Evolutionary conservation across 2,113 vertebrate genomes (phyloP).

Genomic region (Myrmophylax atrothorax): DNA sequence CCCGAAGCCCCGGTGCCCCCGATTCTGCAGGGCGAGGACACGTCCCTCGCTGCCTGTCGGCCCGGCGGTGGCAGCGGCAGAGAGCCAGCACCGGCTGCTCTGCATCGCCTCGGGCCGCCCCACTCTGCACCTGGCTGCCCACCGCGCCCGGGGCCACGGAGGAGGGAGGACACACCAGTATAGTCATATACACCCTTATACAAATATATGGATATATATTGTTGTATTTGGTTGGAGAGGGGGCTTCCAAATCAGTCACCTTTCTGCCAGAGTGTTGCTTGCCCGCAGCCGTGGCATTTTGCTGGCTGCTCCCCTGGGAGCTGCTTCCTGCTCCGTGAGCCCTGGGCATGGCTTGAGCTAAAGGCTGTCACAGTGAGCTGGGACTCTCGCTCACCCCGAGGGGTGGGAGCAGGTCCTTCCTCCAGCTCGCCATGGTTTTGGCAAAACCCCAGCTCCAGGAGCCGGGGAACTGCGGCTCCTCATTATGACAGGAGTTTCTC

Average conservation of each 20-base stretch:
- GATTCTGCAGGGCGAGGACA: background rate
- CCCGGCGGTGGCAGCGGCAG: background rate
- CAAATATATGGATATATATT: no score
- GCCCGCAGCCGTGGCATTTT: rapidly evolving
- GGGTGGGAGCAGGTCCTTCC: background rate
- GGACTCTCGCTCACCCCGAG: background rate
- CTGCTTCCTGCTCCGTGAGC: background rate
- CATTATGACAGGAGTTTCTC: slow-evolving; percentile 28
- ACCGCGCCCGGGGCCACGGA: rapidly evolving
- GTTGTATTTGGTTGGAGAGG: rapidly evolving
- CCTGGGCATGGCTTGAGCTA: background rate
- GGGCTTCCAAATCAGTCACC: background rate
- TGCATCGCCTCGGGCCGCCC: background rate
- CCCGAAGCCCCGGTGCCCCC: background rate
- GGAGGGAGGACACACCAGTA: background rate
- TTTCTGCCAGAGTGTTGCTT: background rate
- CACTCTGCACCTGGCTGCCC: background rate
- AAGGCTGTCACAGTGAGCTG: background rate
- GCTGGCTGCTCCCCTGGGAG: background rate
- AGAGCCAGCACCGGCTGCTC: background rate
- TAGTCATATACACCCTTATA: rapidly evolving
- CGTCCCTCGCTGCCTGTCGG: background rate
- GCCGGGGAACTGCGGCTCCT: slow-evolving; percentile 43
- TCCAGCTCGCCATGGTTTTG: background rate
- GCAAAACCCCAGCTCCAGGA: slow-evolving; percentile 30